Evolutionary conservation across 2,888 invertebrate species (phyloP).

Genomic region (Zelleria hepariella): DNA sequence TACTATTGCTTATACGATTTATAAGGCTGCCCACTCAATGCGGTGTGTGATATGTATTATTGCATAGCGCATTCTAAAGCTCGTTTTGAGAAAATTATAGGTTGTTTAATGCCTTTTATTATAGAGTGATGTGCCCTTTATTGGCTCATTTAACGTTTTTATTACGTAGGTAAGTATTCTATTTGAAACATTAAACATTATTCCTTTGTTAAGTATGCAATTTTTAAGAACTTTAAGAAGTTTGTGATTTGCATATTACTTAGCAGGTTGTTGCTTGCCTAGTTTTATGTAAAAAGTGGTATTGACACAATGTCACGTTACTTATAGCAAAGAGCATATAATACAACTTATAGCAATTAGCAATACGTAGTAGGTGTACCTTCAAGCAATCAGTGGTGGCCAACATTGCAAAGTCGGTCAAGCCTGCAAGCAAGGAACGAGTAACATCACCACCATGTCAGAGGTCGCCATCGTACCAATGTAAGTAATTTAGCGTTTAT

Average conservation of each 20-base stretch:
- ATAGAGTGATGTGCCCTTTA: background rate
- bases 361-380: too few species aligned
- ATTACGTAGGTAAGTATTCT: background rate
- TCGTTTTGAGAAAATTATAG: background rate
- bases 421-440: background rate
- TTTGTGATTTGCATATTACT: too few species aligned
- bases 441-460: background rate
- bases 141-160: background rate
- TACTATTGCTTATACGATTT: background rate
- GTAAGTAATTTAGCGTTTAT: background rate
- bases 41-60: background rate
- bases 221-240: too few species aligned
- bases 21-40: background rate
- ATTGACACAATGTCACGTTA: background rate
- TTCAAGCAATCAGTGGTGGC: background rate
- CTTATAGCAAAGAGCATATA: too few species aligned
- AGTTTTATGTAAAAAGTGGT: too few species aligned
- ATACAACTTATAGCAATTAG: too few species aligned
- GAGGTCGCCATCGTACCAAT: background rate
- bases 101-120: background rate
- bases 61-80: background rate
- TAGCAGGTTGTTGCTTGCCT: too few species aligned
- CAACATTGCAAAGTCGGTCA: background rate
- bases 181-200: background rate
- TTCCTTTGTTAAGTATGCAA: too few species aligned